Percentiles rank a stretch among this genome's conserved stretches.
phyloP scores from a whole-genome alignment of 2,888 invertebrate genomes.

The Caenorhabditis sp. region DNA sequence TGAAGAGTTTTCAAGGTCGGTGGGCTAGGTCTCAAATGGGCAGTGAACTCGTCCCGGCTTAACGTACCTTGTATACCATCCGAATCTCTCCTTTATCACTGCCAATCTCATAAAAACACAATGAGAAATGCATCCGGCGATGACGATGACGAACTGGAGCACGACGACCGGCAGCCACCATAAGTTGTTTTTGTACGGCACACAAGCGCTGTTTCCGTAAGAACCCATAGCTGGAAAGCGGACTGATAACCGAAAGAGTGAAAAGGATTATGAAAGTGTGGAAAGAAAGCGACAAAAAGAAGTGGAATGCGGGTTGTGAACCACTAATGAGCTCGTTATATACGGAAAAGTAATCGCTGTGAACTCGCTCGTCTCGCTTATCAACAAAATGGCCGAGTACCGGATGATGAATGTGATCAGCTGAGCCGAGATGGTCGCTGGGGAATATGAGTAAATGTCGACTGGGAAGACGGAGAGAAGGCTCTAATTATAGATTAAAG shows the following conservation, averaged over 20 bases:
- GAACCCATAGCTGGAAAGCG: constrained; percentile 19
- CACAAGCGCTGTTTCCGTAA: background rate
- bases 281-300: background rate
- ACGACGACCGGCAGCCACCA: constrained; percentile 27
- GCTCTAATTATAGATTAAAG: background rate
- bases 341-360: too few species aligned
- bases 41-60: too few species aligned
- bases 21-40: background rate
- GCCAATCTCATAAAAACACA: constrained; percentile 8
- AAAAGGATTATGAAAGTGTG: background rate
- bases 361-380: background rate
- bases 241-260: background rate
- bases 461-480: background rate
- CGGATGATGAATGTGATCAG: background rate
- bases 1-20: too few species aligned
- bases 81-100: constrained; percentile 10
- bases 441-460: background rate
- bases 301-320: too few species aligned
- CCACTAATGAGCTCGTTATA: background rate
- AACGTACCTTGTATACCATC: constrained; percentile 29
- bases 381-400: background rate
- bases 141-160: constrained; percentile 37
- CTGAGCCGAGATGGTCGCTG: background rate
- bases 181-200: background rate
- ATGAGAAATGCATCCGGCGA: constrained; percentile 33